Evolutionary conservation across 2,113 vertebrate species (phyloP).

Genomic region (Melanerpes formicivorus): DNA sequence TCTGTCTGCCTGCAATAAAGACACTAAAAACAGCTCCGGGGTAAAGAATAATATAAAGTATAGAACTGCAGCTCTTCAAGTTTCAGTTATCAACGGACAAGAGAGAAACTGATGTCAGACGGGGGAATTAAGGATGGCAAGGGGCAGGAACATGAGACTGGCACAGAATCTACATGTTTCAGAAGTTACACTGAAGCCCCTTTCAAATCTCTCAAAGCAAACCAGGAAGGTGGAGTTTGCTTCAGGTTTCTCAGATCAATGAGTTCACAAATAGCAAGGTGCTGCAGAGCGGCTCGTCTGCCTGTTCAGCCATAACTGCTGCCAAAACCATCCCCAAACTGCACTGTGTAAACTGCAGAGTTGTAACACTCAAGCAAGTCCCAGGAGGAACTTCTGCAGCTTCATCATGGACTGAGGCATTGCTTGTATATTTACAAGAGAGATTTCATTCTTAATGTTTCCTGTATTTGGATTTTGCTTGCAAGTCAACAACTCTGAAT

Average conservation of each 20-base stretch:
- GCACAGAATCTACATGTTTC: neutral
- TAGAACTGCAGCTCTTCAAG: slow-evolving; percentile 64
- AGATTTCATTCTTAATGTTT: neutral
- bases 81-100: slow-evolving; percentile 54
- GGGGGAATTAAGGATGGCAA: neutral
- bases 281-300: neutral
- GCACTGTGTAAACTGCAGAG: neutral
- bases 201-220: neutral
- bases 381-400: neutral
- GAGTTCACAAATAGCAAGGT: neutral
- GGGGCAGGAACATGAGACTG: neutral
- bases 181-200: neutral
- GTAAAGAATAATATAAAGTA: slow-evolving; percentile 70
- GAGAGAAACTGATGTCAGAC: slow-evolving; percentile 22
- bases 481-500: neutral
- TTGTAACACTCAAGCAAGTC: neutral
- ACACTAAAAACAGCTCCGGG: slow-evolving; percentile 72
- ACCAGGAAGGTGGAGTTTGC: neutral
- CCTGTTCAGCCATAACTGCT: neutral
- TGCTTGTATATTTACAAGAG: neutral
- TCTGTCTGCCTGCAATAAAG: slow-evolving; percentile 77
- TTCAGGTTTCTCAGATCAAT: rapidly evolving
- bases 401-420: neutral
- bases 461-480: neutral
- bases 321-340: neutral